Evolutionary conservation across 2,797 vertebrate genomes (phyloP), one percentile per base, ranked within the genome.

Genomic region (Gallinago nigripennis): DNA sequence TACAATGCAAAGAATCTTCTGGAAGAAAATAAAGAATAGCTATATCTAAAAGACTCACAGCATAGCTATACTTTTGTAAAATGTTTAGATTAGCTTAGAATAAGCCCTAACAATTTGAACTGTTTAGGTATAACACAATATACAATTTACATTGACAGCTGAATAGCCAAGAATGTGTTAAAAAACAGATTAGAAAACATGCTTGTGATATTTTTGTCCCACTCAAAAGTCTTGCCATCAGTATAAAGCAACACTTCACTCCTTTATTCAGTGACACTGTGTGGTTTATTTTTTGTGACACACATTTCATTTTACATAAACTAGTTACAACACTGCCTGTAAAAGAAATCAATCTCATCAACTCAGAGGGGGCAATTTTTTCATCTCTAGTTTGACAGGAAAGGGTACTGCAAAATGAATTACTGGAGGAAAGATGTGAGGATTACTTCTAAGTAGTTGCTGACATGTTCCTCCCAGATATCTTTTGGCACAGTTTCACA

Each of bases 331-430:
- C 73, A 91, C 51, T 70, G 58, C 51, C 80, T 91, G 66, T 94
- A 76, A 94, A 94, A 95, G 39, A 90, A 94, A 96, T 96, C 91
- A 95, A 92, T 95, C 94, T 94, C 87, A 90, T 94, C 82, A 94
- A 37, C 21, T 6, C 54, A 84, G 72, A 95, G 63, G 80, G 80
- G 80, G 77, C 66, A 94, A 92, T 86, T 95, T 94, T 96, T 95
- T 94, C 65, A 77, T 94, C 87, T 94, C 58, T 63, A 88, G 72
- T 92, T 78, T 94, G 87, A 95, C 94, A 95, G 48, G 66, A 93
- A 83, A 94, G 76, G 85, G 65, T 95, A 94, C 72, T 90, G 76
- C 51, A 91, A 93, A 97, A 96, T 70, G 51, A 94, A 93, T 95
- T 95, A 94, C 73, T 45, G 70, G 35, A 94, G 80, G 54, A 88